Evolutionary conservation across 2,113 vertebrate genomes (phyloP).

Genomic region (Gobius niger): DNA sequence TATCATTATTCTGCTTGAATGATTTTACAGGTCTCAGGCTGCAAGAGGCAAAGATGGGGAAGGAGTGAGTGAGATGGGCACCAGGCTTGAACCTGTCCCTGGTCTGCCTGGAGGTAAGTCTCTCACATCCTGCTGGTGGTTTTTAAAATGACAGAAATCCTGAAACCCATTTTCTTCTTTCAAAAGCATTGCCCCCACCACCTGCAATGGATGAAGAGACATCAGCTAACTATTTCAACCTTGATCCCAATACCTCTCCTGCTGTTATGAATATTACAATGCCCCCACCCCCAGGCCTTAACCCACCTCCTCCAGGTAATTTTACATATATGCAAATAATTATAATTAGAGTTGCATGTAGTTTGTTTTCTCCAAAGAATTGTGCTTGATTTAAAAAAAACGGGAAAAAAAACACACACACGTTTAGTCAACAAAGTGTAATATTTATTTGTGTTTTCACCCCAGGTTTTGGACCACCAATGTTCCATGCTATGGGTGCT

Average conservation of each 20-base stretch:
- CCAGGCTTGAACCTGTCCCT: constrained; percentile 92
- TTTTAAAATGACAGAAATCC: not conserved
- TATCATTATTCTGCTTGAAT: not conserved
- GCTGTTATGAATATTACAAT: constrained; percentile 89
- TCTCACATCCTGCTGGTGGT: not conserved
- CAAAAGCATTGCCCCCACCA: constrained; percentile 87
- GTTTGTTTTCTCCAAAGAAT: too few species aligned
- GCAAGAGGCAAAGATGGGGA: constrained; percentile 93
- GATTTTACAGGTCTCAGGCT: constrained; percentile 84
- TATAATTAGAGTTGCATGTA: not conserved
- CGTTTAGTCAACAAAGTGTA: not conserved
- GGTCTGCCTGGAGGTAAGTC: constrained; percentile 89
- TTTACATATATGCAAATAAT: not conserved
- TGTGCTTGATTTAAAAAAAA: too few species aligned
- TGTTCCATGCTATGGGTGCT: constrained; percentile 83
- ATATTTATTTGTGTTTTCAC: not conserved
- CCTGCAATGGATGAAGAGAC: constrained; percentile 88
- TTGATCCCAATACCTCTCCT: constrained; percentile 85
- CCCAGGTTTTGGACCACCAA: constrained; percentile 87
- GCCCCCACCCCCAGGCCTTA: constrained; percentile 89
- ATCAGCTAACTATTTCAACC: constrained; percentile 93
- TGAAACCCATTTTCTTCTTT: constrained; percentile 16
- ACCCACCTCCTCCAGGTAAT: constrained; percentile 89
- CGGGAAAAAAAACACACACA: not conserved
- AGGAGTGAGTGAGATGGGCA: constrained; percentile 87